phyloP scores from a whole-genome alignment of 2,888 invertebrate genomes.

The Alviniconcha strummeri region DNA sequence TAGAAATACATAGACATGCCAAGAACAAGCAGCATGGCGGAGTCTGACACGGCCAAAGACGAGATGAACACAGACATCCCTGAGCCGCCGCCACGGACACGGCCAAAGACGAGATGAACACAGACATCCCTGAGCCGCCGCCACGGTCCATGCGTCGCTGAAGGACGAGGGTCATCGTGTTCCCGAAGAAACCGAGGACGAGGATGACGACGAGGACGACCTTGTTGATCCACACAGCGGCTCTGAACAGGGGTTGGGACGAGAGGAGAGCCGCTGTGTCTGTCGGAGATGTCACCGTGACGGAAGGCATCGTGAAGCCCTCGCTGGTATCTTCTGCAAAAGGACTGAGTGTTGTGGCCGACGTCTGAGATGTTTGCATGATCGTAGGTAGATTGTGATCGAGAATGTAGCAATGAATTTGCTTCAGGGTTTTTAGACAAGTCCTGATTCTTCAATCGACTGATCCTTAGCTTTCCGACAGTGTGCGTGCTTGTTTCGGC shows the following conservation, averaged over 20 bases:
- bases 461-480: too few relatives aligned
- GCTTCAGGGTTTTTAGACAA: too few relatives aligned
- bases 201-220: slow-evolving; percentile 12
- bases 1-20: background rate
- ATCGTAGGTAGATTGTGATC: too few relatives aligned
- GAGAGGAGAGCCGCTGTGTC: background rate
- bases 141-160: background rate
- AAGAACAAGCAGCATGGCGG: slow-evolving; percentile 33
- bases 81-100: background rate
- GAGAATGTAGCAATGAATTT: too few relatives aligned
- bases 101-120: background rate
- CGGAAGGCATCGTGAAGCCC: too few relatives aligned
- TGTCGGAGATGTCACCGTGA: too few relatives aligned
- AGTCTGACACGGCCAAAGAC: slow-evolving; percentile 37
- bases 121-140: background rate
- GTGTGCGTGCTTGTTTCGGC: too few relatives aligned
- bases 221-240: background rate
- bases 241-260: background rate
- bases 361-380: too few relatives aligned
- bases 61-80: slow-evolving; percentile 34
- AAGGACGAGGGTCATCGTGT: slow-evolving; percentile 22
- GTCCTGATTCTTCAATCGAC: too few relatives aligned
- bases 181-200: slow-evolving; percentile 15
- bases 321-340: too few relatives aligned
- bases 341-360: too few relatives aligned